Evolutionary conservation across 2,797 vertebrate genomes (phyloP).

Genomic region (Diplodus puntazzo): DNA sequence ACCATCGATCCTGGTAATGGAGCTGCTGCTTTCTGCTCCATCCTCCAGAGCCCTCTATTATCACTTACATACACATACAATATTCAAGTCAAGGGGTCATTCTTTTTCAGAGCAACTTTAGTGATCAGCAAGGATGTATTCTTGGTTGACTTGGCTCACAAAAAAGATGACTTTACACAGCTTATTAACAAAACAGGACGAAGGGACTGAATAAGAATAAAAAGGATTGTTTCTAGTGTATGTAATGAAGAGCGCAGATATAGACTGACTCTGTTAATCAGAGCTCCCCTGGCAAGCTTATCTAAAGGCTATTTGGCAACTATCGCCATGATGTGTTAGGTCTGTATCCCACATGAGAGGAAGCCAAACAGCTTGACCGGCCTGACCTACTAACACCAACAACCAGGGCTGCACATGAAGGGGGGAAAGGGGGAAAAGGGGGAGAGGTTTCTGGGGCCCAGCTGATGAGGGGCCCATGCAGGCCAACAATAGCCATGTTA

Average conservation of each 20-base stretch:
- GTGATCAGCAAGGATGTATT: too few species aligned
- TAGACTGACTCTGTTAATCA: background rate
- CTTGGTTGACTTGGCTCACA: background rate
- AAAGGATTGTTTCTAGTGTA: background rate
- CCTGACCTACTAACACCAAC: slow-evolving; percentile 13
- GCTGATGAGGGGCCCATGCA: too few species aligned
- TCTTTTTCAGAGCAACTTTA: background rate
- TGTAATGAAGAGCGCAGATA: background rate
- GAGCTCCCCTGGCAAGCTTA: background rate
- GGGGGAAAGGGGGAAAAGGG: too few species aligned
- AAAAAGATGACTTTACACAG: too few species aligned
- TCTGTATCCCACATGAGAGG: background rate
- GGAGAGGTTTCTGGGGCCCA: too few species aligned
- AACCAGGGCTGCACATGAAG: too few species aligned
- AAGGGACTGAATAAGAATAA: background rate
- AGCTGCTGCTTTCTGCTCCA: slow-evolving; percentile 40
- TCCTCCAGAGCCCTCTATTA: slow-evolving; percentile 2
- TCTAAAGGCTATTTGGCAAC: background rate
- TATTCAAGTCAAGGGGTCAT: background rate
- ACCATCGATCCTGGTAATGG: slow-evolving; percentile 57
- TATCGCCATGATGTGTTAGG: background rate
- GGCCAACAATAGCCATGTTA: too few species aligned
- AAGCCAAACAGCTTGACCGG: background rate
- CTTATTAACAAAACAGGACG: background rate
- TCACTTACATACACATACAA: background rate